Evolutionary conservation across 2,888 invertebrate species (phyloP).

Genomic region (Agrochola litura): DNA sequence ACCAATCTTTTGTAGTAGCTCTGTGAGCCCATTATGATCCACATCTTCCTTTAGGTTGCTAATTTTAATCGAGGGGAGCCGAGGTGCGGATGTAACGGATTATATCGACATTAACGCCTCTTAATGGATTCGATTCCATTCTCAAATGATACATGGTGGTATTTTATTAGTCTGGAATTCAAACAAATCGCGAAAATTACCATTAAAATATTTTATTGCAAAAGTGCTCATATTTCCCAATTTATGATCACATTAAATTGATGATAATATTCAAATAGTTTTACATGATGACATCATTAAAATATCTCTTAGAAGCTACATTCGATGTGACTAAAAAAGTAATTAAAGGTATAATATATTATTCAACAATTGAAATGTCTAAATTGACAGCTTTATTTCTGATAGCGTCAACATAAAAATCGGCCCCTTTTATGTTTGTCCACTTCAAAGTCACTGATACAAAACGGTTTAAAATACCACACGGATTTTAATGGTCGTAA

Average conservation of each 20-base stretch:
- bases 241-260: slow-evolving; percentile 24
- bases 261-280: slow-evolving; percentile 33
- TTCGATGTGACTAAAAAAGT: slow-evolving; percentile 13
- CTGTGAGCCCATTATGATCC: slow-evolving; percentile 76
- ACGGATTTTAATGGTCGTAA: slow-evolving; percentile 78
- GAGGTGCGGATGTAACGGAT: slow-evolving; percentile 83
- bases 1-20: slow-evolving; percentile 69
- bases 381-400: slow-evolving; percentile 50
- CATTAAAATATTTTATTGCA: slow-evolving; percentile 48
- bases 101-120: slow-evolving; percentile 81
- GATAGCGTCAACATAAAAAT: slow-evolving; percentile 69
- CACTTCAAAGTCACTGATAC: slow-evolving; percentile 70
- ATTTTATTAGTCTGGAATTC: slow-evolving; percentile 57
- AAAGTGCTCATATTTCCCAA: slow-evolving; percentile 33
- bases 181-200: slow-evolving; percentile 33
- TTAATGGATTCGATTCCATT: slow-evolving; percentile 76
- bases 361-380: slow-evolving; percentile 50
- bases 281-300: neutral
- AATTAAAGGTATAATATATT: slow-evolving; percentile 40
- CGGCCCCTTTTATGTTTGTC: slow-evolving; percentile 71
- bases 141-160: slow-evolving; percentile 57
- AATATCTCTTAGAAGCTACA: neutral
- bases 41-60: slow-evolving; percentile 81
- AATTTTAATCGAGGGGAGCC: slow-evolving; percentile 81
- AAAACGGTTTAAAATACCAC: slow-evolving; percentile 74